Percentiles rank a stretch among this genome's conserved stretches.
These are phyloP conservation scores for Esox masquinongy DNA, from an alignment of 2,797 vertebrate genomes.

Conservation along the genomic window DNA sequence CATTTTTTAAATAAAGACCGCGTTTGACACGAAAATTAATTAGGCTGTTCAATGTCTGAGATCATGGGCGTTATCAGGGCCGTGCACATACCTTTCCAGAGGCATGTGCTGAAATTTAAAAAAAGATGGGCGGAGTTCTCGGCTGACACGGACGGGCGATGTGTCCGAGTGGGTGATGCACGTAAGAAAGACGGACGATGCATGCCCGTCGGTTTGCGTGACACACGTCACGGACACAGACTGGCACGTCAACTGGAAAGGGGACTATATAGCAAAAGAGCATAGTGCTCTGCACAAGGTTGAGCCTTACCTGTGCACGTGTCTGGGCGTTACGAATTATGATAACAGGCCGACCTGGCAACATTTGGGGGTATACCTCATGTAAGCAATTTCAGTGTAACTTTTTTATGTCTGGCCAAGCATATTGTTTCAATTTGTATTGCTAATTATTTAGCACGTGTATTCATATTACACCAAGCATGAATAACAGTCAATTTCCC, in stretches of 20 bases:
- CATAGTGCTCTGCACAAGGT: no score
- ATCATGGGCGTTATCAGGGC: background rate
- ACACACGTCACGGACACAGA: no score
- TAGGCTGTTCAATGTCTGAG: background rate
- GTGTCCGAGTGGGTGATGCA: no score
- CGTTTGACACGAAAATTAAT: conserved; percentile 31
- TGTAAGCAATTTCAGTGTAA: background rate
- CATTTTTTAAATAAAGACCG: conserved; percentile 9
- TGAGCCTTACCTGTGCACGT: no score
- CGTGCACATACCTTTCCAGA: no score
- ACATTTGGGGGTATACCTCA: background rate
- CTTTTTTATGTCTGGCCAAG: background rate
- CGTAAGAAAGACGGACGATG: no score
- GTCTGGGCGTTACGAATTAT: background rate
- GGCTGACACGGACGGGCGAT: background rate
- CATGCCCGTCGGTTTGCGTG: no score
- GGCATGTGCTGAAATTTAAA: no score
- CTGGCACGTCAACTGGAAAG: no score
- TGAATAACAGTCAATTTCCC: background rate
- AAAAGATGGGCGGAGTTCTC: no score
- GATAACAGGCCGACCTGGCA: background rate
- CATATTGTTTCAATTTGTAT: background rate
- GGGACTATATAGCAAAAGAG: no score
- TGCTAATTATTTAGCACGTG: background rate
- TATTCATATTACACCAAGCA: background rate